Base-by-base conservation (phyloP, 2,797 vertebrate genomes). In the Cirrhinus molitorella region DNA sequence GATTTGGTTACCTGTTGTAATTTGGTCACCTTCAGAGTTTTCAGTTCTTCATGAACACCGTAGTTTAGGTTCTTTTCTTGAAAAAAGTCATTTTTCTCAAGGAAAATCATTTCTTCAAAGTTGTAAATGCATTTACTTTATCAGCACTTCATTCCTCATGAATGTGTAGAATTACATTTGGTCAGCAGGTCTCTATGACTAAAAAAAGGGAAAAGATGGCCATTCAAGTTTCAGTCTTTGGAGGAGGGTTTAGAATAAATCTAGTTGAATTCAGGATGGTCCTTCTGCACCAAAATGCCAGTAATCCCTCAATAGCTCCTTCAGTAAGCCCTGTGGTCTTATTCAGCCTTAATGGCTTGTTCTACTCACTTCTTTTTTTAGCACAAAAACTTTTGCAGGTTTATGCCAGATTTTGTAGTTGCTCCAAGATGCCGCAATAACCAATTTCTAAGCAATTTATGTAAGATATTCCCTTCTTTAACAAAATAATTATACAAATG, bases 221-320 rank as follows among this genome's bases (percentile, higher is more conserved):
- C 28, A 65, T 49, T 74, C 57, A 51, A 81, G 25, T 57, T 34
- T 65, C 0, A 19, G 68, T 47, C 14, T 74, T 13, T 81, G 14
- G 47, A 51, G 55, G 21, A 65, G 16, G 57, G 16, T 59, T 81
- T 81, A 25, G 28, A 81, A 63, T 65, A 74, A 78, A 78, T 59
- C 49, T 57, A 45, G 6, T 3, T 78, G 49, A 76, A 47, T 70
- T 70, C 66, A 59, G 40, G 25, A 68, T 67, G 49, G 34, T 8
- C 55, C 28, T 78, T 63, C 66, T 72, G 40, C 25, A 61, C n/a
- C 49, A 47, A 70, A 78, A 70, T 61, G 66, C 37, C 21, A 63
- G 55, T 71, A 79, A 84, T 78, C 68, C 74, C 43, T 70, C 73
- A 57, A 65, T 21, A 53, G 70, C 59, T 74, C 28, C 53, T 51